These are phyloP conservation scores for Spinibarbus caldwelli DNA, from an alignment of 2,797 vertebrate genomes.

Conservation along the genomic window DNA sequence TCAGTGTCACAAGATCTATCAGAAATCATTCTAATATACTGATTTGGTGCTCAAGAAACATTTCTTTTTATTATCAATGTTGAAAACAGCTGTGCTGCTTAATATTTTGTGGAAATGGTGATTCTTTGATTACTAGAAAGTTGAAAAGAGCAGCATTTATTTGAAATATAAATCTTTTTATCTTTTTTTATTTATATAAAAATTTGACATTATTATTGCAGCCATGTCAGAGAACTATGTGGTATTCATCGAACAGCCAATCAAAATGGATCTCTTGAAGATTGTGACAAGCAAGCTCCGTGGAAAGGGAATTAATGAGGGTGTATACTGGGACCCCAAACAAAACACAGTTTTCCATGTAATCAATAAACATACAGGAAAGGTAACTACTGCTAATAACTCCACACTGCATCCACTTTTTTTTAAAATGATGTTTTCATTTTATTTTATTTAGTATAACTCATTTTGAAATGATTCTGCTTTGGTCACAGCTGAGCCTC, in stretches of 20 bases:
- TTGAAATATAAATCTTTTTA: neutral
- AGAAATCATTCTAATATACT: neutral
- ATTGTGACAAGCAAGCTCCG: slow-evolving; percentile 78
- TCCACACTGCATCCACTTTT: neutral
- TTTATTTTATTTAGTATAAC: neutral
- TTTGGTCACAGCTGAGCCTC: slow-evolving; percentile 74
- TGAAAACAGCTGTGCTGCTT: neutral
- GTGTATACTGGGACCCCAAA: slow-evolving; percentile 85
- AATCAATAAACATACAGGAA: slow-evolving; percentile 85
- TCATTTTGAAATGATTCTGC: neutral
- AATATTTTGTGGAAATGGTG: neutral
- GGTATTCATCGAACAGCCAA: slow-evolving; percentile 91
- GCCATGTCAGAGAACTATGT: slow-evolving; percentile 92
- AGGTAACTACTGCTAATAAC: slow-evolving; percentile 70
- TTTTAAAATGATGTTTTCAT: neutral
- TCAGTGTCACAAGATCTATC: neutral
- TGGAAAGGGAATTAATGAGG: slow-evolving; percentile 77
- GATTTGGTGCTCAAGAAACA: neutral
- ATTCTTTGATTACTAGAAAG: neutral
- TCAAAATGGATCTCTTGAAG: slow-evolving; percentile 85
- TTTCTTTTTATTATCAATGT: neutral
- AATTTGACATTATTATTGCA: slow-evolving; percentile 61
- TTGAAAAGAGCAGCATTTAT: neutral
- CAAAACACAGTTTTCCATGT: slow-evolving; percentile 84
- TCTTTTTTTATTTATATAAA: neutral